A percentile compares a stretch with the other conserved stretches of the same genome.
phyloP scores from a whole-genome alignment of 2,888 invertebrate genomes.

The Cetonia aurata region DNA sequence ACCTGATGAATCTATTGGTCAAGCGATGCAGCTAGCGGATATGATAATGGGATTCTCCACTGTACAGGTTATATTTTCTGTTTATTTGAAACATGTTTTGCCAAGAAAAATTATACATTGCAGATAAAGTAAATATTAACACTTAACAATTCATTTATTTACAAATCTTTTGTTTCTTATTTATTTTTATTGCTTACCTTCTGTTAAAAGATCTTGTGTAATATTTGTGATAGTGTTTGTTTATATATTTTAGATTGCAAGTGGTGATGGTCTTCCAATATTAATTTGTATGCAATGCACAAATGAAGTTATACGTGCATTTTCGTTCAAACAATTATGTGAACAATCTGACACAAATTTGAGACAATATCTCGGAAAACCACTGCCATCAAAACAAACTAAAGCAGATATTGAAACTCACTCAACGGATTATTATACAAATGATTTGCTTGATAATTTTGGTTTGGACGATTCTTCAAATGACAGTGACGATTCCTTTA shows the following conservation, averaged over 20 bases:
- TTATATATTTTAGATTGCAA: slow-evolving; percentile 62
- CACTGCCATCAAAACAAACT: slow-evolving; percentile 55
- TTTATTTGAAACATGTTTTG: slow-evolving; percentile 23
- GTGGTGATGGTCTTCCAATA: slow-evolving; percentile 67
- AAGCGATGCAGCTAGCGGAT: slow-evolving; percentile 64
- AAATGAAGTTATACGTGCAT: slow-evolving; percentile 66
- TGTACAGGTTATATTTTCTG: slow-evolving; percentile 60
- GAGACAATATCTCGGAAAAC: slow-evolving; percentile 65
- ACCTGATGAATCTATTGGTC: slow-evolving; percentile 63
- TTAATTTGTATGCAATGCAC: slow-evolving; percentile 67
- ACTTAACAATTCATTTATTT: slow-evolving; percentile 10
- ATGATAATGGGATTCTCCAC: slow-evolving; percentile 67
- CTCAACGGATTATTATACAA: slow-evolving; percentile 55
- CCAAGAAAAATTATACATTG: slow-evolving; percentile 4
- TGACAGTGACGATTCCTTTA: slow-evolving; percentile 61
- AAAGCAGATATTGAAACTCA: slow-evolving; percentile 58
- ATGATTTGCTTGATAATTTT: slow-evolving; percentile 60
- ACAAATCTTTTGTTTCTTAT: slow-evolving; percentile 24
- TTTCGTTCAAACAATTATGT: slow-evolving; percentile 67
- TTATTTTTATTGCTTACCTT: slow-evolving; percentile 14
- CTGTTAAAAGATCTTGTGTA: background rate
- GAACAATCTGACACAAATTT: slow-evolving; percentile 67
- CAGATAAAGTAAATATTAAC: background rate
- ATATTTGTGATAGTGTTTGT: slow-evolving; percentile 30
- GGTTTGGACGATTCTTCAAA: slow-evolving; percentile 62